A percentile compares a stretch with the other conserved stretches of the same genome.
These are phyloP conservation scores for Tiaroga cobitis DNA, from an alignment of 2,797 vertebrate species.

Conservation along the genomic window DNA sequence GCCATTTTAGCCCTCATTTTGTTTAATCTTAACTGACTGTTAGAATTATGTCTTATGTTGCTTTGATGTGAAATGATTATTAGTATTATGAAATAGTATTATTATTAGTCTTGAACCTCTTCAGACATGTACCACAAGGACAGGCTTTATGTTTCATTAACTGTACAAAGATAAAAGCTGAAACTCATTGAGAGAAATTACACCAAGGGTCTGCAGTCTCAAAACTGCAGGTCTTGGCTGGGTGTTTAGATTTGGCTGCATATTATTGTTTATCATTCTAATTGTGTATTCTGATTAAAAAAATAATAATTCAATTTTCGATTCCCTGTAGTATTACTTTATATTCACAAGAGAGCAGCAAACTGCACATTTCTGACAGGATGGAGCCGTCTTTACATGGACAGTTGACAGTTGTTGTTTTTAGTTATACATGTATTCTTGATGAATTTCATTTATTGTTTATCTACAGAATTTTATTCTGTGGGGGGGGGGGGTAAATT, in stretches of 20 bases:
- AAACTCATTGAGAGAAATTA: background rate
- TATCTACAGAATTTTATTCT: background rate
- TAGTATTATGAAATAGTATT: too few relatives aligned
- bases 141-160: background rate
- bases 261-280: background rate
- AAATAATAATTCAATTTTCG: too few relatives aligned
- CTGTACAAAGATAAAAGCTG: background rate
- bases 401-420: background rate
- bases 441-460: background rate
- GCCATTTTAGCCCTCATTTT: background rate
- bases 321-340: slow-evolving; percentile 25
- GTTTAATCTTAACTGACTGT: background rate
- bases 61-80: background rate
- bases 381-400: background rate
- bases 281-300: background rate
- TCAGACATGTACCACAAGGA: background rate
- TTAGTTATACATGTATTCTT: background rate
- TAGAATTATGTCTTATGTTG: background rate
- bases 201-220: too few relatives aligned
- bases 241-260: background rate
- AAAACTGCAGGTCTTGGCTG: background rate
- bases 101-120: background rate
- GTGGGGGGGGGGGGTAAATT: too few relatives aligned
- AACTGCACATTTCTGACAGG: background rate
- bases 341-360: slow-evolving; percentile 55